phyloP scores from a whole-genome alignment of 2,113 vertebrate species.

The Speoplatyrhinus poulsoni region DNA sequence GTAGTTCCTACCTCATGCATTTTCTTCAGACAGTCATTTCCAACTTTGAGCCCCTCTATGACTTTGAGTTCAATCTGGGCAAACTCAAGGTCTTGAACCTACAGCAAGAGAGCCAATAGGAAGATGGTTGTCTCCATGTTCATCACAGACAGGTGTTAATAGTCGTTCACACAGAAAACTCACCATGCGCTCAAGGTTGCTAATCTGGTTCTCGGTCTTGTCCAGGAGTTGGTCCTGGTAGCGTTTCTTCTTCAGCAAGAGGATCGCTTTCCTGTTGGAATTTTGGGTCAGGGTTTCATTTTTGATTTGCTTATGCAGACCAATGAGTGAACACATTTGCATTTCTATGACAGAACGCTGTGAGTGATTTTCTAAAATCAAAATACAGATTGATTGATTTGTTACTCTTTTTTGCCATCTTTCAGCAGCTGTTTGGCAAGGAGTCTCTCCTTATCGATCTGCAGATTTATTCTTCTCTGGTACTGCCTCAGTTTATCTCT shows the following conservation, averaged over 20 bases:
- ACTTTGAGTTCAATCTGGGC: constrained; percentile 95
- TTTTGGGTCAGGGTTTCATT: not conserved
- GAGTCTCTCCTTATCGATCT: constrained; percentile 83
- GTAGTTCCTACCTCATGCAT: constrained; percentile 88
- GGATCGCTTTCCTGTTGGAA: constrained; percentile 83
- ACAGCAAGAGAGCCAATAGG: not conserved
- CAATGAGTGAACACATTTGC: not conserved
- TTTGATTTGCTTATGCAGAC: not conserved
- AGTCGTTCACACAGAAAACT: constrained; percentile 24
- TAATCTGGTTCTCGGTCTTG: constrained; percentile 92
- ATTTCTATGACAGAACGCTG: not conserved
- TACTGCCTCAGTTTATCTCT: constrained; percentile 92
- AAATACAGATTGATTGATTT: not conserved
- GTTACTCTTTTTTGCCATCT: constrained; percentile 91
- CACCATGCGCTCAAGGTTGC: constrained; percentile 94
- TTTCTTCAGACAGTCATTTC: constrained; percentile 94
- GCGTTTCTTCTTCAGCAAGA: constrained; percentile 93
- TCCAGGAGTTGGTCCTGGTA: constrained; percentile 93
- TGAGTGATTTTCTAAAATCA: not conserved
- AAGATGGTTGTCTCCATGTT: not conserved
- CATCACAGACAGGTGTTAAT: not conserved
- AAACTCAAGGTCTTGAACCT: constrained; percentile 97
- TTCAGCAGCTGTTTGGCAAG: constrained; percentile 87
- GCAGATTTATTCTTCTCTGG: constrained; percentile 83
- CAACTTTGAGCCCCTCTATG: constrained; percentile 88